These are phyloP conservation scores for Ia io DNA, from an alignment of 2,113 vertebrate species.

Conservation along the genomic window DNA sequence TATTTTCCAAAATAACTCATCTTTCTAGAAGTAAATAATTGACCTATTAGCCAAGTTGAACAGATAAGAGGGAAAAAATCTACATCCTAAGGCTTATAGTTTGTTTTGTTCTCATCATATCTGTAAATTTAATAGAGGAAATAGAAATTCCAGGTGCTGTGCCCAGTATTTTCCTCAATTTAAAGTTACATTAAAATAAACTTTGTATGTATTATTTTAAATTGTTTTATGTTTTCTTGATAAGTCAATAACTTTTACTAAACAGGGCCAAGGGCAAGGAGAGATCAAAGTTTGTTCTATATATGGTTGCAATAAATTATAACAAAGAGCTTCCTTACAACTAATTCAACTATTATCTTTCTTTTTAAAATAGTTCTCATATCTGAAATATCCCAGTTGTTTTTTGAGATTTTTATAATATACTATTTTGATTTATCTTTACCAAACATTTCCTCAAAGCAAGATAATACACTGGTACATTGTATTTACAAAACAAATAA, in stretches of 20 bases:
- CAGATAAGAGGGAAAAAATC: background rate
- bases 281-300: background rate
- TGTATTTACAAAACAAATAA: background rate
- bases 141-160: background rate
- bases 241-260: background rate
- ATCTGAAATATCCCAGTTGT: background rate
- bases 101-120: background rate
- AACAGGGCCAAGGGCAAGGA: background rate
- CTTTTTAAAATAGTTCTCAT: background rate
- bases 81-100: background rate
- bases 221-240: background rate
- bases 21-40: background rate
- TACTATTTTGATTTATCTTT: conserved; percentile 22
- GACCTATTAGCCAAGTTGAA: background rate
- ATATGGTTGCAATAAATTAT: background rate
- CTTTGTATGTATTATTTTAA: background rate
- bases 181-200: background rate
- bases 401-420: background rate
- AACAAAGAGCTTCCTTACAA: background rate
- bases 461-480: background rate
- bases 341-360: background rate
- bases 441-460: background rate
- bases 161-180: background rate
- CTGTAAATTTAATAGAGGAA: background rate
- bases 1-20: background rate